Evolutionary conservation across 1,140 invertebrate genomes (phyloP), one percentile per base, ranked within the genome.

Genomic region (Trichomalopsis sarcophagae): DNA sequence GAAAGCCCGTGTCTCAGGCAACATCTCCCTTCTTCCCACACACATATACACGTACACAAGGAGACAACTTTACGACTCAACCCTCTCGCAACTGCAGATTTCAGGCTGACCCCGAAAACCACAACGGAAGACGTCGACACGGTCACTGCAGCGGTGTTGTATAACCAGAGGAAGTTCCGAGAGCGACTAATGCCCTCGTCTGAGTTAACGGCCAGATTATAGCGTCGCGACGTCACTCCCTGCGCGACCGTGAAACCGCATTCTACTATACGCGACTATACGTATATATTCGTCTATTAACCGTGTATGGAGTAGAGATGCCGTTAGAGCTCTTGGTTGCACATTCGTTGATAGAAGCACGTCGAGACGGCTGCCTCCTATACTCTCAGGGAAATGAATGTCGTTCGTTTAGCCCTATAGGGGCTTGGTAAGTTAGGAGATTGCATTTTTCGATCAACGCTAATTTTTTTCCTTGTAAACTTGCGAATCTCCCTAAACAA

Each of bases 171-270:
- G 68, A 71, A 47, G 27, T 27, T 9, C 13, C 4, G 21, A 13
- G 21, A 13, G 36, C 40, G 68, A 23, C 21, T 33, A 81, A 71
- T 71, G 23, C n/a, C 69, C 21, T 40, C 36, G 77, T 23, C 68
- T 75, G 71, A 75, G 69, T 83, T 83, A 83, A 83, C 30, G 47
- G 30, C 1, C 21, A 11, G 81, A 83, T 83, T 76, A 76, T 44
- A 30, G n/a, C 44, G 40, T 30, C 13, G 44, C 27, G 69, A 30
- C 23, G 14, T 74, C n/a, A 13, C 30, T 4, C 2, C 10, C 66
- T 11, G 66, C 2, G 66, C 21, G 30, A 71, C 30, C 71, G 47
- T 62, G 33, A 75, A 81, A 73, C 27, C 47, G 33, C 33, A 23
- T 23, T 33, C 2, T 6, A 27, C 27, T 27, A 62, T 50, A 50